Percentiles rank a stretch among this genome's conserved stretches.
phyloP scores from a whole-genome alignment of 2,888 invertebrate species.

The Dryobota labecula region DNA sequence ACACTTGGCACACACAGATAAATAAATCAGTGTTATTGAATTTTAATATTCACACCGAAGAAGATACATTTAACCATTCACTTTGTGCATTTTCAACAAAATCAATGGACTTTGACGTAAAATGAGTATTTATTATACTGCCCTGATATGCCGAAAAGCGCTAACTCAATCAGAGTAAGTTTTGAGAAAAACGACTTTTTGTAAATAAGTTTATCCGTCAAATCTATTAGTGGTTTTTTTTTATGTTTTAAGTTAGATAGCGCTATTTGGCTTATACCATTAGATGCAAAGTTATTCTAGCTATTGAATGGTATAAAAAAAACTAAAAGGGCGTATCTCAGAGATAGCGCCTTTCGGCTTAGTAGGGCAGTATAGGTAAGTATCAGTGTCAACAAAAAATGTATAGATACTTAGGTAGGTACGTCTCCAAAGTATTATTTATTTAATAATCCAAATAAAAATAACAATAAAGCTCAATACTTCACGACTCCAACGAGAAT shows the following conservation, averaged over 20 bases:
- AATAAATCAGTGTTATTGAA: slow-evolving; percentile 66
- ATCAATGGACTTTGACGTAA: not conserved
- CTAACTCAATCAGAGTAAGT: too few species aligned
- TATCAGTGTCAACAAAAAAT: not conserved
- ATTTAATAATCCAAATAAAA: slow-evolving; percentile 52
- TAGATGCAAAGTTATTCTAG: too few species aligned
- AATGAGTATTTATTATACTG: not conserved
- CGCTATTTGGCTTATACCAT: too few species aligned
- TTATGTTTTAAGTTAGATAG: too few species aligned
- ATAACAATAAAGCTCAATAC: slow-evolving; percentile 47
- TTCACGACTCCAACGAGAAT: slow-evolving; percentile 42
- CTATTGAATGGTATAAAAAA: too few species aligned
- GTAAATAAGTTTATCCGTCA: too few species aligned
- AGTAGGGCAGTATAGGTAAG: too few species aligned
- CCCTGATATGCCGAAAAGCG: too few species aligned
- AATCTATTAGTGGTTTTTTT: too few species aligned
- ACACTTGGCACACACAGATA: slow-evolving; percentile 48
- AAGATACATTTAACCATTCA: slow-evolving; percentile 11
- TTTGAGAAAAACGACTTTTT: too few species aligned
- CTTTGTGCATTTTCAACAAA: not conserved
- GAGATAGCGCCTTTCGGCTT: too few species aligned
- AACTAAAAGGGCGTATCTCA: too few species aligned
- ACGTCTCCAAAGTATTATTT: slow-evolving; percentile 23
- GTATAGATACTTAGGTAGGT: not conserved
- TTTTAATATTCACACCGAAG: slow-evolving; percentile 60